Conservation (phyloP, 2,888 invertebrate species). For the Zaprionus lineosus region DNA sequence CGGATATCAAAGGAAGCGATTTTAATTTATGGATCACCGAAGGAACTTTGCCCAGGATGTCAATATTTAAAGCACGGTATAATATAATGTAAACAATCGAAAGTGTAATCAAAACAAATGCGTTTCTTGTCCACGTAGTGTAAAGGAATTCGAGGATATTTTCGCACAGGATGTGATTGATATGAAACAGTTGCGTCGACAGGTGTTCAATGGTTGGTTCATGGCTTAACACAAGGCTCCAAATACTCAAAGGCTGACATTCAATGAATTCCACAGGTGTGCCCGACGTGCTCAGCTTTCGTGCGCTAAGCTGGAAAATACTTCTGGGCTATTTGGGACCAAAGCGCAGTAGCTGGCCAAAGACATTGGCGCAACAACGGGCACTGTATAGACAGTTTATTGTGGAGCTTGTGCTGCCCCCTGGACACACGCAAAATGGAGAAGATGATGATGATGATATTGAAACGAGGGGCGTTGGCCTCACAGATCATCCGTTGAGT, state of each 20-base stretch:
- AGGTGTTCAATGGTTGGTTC: slow-evolving; percentile 91
- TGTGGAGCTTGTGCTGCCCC: slow-evolving; percentile 94
- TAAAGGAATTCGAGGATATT: slow-evolving; percentile 91
- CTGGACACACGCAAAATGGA: slow-evolving; percentile 86
- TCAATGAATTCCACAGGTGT: slow-evolving; percentile 86
- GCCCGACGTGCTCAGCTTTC: slow-evolving; percentile 92
- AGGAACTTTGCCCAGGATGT: slow-evolving; percentile 61
- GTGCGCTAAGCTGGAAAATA: slow-evolving; percentile 94
- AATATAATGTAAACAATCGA: slow-evolving; percentile 11
- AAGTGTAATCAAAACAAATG: slow-evolving; percentile 68
- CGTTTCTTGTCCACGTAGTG: slow-evolving; percentile 83
- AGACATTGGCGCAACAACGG: slow-evolving; percentile 89
- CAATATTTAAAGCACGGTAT: slow-evolving; percentile 82
- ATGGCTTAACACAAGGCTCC: too few relatives aligned
- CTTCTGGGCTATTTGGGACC: slow-evolving; percentile 92
- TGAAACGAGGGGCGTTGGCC: slow-evolving; percentile 64
- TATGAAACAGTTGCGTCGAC: slow-evolving; percentile 86
- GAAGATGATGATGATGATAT: slow-evolving; percentile 78
- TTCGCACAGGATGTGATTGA: slow-evolving; percentile 89
- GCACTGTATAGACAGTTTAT: slow-evolving; percentile 92
- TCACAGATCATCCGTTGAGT: slow-evolving; percentile 93
- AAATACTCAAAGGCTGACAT: background rate
- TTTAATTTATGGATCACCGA: slow-evolving; percentile 35
- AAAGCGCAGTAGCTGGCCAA: slow-evolving; percentile 87
- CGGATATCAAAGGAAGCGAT: background rate